Conservation (phyloP, 2,888 invertebrate genomes). For the Hemaris fuciformis region DNA sequence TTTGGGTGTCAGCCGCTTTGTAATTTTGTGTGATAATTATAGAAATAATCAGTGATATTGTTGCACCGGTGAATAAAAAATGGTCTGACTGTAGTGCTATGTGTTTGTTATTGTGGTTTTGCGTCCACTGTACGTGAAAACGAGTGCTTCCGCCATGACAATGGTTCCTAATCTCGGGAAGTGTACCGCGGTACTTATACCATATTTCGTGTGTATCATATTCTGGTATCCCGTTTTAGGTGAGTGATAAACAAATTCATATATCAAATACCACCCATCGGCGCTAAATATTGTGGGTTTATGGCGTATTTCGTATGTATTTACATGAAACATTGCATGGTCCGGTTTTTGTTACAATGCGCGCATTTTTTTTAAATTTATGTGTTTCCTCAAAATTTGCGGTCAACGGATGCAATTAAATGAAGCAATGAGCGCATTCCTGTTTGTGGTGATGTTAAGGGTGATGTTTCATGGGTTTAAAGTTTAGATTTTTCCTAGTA, state of each 20-base stretch:
- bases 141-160: slow-evolving; percentile 76
- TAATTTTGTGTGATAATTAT: slow-evolving; percentile 66
- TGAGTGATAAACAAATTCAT: slow-evolving; percentile 48
- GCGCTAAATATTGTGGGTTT: background rate
- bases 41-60: slow-evolving; percentile 62
- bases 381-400: slow-evolving; percentile 41
- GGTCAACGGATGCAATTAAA: slow-evolving; percentile 28
- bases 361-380: slow-evolving; percentile 45
- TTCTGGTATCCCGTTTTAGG: slow-evolving; percentile 67
- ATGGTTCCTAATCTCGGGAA: slow-evolving; percentile 67
- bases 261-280: slow-evolving; percentile 14
- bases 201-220: slow-evolving; percentile 72
- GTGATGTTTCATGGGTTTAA: background rate
- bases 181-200: slow-evolving; percentile 64
- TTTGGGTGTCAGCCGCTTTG: slow-evolving; percentile 78
- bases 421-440: slow-evolving; percentile 30
- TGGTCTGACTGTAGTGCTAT: slow-evolving; percentile 65
- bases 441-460: slow-evolving; percentile 19
- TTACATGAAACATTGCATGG: slow-evolving; percentile 10
- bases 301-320: background rate
- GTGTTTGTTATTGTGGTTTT: slow-evolving; percentile 52
- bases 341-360: slow-evolving; percentile 21
- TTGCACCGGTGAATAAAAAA: slow-evolving; percentile 59
- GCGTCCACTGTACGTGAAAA: slow-evolving; percentile 59
- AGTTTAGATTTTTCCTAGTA: background rate